phyloP scores from a whole-genome alignment of 2,888 invertebrate genomes.

The Pristionchus japonicus region DNA sequence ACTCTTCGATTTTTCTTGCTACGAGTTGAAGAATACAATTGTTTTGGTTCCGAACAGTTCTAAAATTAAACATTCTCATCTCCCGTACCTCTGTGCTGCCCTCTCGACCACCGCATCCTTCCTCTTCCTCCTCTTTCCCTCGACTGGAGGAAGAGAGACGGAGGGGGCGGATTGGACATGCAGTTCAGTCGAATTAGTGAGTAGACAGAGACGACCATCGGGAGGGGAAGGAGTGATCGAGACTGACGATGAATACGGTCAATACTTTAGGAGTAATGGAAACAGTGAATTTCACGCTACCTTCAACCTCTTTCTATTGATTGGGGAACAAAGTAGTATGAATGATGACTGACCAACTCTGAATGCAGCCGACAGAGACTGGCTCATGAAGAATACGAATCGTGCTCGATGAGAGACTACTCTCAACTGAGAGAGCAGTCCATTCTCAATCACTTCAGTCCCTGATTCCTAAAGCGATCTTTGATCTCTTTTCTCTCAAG shows the following conservation, averaged over 20 bases:
- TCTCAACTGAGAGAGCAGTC: constrained; percentile 66
- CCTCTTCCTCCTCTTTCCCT: background rate
- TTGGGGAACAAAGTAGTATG: too few relatives aligned
- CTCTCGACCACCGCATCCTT: constrained; percentile 8
- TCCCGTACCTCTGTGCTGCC: background rate
- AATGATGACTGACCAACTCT: constrained; percentile 27
- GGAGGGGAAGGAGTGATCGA: constrained; percentile 57
- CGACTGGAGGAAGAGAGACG: background rate
- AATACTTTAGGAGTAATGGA: too few relatives aligned
- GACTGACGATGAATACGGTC: constrained; percentile 51
- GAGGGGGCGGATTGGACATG: constrained; percentile 51
- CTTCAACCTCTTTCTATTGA: too few relatives aligned
- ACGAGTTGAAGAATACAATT: background rate
- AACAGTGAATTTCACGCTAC: background rate
- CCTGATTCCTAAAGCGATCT: constrained; percentile 53
- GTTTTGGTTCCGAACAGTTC: background rate
- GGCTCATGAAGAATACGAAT: constrained; percentile 58
- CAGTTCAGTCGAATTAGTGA: constrained; percentile 56
- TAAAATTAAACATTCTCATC: too few relatives aligned
- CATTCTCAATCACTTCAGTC: constrained; percentile 58
- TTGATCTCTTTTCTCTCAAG: background rate
- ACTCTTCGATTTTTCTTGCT: too few relatives aligned
- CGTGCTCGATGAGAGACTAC: constrained; percentile 63
- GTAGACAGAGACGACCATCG: constrained; percentile 53
- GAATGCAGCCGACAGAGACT: background rate